phyloP scores from a whole-genome alignment of 30 jellyfish, hydroid and myxozoan genomes.

The Hydractinia symbiolongicarpus region DNA sequence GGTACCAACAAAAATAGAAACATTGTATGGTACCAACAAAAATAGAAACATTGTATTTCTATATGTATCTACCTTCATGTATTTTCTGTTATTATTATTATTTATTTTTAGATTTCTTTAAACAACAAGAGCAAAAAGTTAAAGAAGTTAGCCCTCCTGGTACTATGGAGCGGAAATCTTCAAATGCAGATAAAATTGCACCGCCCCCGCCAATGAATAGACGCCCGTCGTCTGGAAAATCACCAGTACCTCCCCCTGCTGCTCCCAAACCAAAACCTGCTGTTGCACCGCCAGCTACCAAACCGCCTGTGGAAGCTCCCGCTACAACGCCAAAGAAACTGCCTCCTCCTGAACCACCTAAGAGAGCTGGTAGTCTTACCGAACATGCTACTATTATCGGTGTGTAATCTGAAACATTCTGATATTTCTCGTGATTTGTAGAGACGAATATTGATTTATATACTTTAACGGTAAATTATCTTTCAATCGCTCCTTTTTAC shows the following conservation, averaged over 20 bases:
- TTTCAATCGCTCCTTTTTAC: too few species aligned
- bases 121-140: constrained; percentile 37
- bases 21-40: too few species aligned
- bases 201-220: constrained; percentile 57
- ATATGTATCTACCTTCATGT: background rate
- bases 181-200: constrained; percentile 40
- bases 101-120: constrained; percentile 54
- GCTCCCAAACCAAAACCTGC: too few species aligned
- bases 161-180: constrained; percentile 27
- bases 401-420: too few species aligned
- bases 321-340: constrained; percentile 34
- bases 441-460: too few species aligned
- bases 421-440: too few species aligned
- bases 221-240: constrained; percentile 13
- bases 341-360: constrained; percentile 95
- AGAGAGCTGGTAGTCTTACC: constrained; percentile 52
- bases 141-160: constrained; percentile 20
- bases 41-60: too few species aligned
- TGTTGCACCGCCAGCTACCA: background rate
- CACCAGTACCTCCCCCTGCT: background rate
- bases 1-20: too few species aligned
- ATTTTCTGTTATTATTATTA: background rate
- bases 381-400: background rate
- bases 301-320: constrained; percentile 23
- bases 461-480: too few species aligned